Evolutionary conservation across 2,113 vertebrate genomes (phyloP).

Genomic region (Corvus hawaiiensis): DNA sequence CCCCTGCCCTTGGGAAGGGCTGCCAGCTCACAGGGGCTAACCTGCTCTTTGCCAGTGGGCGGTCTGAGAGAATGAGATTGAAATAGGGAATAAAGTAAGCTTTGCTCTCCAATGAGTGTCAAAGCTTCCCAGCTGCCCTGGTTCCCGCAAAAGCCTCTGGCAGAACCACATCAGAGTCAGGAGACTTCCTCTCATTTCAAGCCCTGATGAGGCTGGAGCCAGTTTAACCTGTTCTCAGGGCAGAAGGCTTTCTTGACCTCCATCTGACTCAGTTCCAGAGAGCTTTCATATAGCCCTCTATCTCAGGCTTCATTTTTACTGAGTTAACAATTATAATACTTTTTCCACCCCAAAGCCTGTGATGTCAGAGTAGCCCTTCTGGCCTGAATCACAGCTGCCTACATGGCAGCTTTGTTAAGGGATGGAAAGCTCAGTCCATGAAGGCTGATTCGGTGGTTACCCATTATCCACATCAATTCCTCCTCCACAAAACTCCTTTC

Average conservation of each 20-base stretch:
- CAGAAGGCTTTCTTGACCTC: neutral
- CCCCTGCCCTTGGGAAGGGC: neutral
- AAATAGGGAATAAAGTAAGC: neutral
- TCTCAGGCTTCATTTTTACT: neutral
- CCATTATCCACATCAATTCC: neutral
- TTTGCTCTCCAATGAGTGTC: neutral
- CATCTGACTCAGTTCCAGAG: neutral
- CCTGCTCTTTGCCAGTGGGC: neutral
- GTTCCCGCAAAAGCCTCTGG: neutral
- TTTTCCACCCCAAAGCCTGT: neutral
- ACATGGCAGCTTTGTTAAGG: neutral
- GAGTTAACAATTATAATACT: neutral
- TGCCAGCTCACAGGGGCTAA: neutral
- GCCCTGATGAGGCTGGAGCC: neutral
- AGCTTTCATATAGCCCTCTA: neutral
- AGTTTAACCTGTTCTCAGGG: neutral
- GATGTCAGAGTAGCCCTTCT: neutral
- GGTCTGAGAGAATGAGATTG: neutral
- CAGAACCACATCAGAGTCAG: neutral
- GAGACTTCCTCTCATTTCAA: neutral
- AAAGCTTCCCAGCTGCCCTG: neutral
- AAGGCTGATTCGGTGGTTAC: neutral
- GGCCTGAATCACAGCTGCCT: neutral
- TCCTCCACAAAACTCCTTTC: neutral
- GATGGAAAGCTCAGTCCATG: neutral